These are phyloP conservation scores for Lasioglossum lativentre DNA, from an alignment of 2,888 invertebrate genomes.

Conservation along the genomic window DNA sequence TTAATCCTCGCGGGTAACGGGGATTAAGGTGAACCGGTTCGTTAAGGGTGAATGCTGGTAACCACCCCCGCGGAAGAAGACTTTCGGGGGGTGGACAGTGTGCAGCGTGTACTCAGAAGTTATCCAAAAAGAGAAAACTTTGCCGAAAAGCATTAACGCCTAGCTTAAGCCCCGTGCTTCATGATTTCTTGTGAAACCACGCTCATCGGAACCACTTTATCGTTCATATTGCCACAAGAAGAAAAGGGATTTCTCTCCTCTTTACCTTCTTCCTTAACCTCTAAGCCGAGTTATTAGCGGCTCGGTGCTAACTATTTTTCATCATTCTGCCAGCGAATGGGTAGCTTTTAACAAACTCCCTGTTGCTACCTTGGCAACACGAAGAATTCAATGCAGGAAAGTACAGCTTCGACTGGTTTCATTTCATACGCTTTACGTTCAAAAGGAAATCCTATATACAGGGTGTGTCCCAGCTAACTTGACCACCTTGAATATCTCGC, in stretches of 20 bases:
- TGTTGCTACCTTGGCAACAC: background rate
- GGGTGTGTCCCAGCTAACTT: too few relatives aligned
- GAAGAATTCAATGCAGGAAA: background rate
- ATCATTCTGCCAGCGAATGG: background rate
- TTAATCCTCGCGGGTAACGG: slow-evolving; percentile 60
- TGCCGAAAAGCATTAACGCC: background rate
- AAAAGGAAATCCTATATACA: background rate
- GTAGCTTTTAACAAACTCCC: background rate
- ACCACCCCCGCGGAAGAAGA: slow-evolving; percentile 15
- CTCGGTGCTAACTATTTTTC: background rate
- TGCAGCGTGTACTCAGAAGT: background rate
- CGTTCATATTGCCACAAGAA: background rate
- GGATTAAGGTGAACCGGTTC: slow-evolving; percentile 62
- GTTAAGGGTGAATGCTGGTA: slow-evolving; percentile 32
- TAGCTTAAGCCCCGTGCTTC: background rate
- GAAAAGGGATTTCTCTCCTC: background rate
- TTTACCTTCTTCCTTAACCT: background rate
- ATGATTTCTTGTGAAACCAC: background rate
- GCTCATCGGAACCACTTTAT: background rate
- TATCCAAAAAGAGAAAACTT: slow-evolving; percentile 8
- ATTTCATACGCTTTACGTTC: background rate
- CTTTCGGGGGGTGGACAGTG: background rate
- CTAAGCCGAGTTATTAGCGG: background rate
- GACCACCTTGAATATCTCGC: too few relatives aligned
- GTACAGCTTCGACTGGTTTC: background rate